Evolutionary conservation across 35 echinoderm and acorn worm genomes (phyloP).

Genomic region (Ophioderma brevispina): DNA sequence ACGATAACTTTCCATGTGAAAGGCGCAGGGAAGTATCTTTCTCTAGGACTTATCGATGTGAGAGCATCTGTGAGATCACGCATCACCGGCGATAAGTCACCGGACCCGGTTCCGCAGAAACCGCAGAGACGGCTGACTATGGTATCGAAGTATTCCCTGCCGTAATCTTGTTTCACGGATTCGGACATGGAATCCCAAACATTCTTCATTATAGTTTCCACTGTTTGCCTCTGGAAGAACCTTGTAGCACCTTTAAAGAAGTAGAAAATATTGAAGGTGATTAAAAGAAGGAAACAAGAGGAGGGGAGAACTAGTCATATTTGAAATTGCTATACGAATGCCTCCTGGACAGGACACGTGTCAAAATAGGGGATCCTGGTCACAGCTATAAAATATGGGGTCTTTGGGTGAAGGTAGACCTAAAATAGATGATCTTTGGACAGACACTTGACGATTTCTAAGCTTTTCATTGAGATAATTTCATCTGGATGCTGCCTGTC

Average conservation of each 20-base stretch:
- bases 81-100: constrained; percentile 41
- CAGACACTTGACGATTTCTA: too few species aligned
- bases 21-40: constrained; percentile 20
- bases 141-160: constrained; percentile 34
- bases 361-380: too few species aligned
- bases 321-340: too few species aligned
- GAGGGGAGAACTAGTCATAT: too few species aligned
- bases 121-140: background rate
- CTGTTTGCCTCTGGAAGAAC: constrained; percentile 30
- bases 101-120: constrained; percentile 1
- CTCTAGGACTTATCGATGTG: constrained; percentile 11
- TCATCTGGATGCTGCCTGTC: too few species aligned
- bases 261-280: background rate
- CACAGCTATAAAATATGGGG: too few species aligned
- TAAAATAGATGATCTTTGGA: too few species aligned
- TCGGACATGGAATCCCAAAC: constrained; percentile 31
- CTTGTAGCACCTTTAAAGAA: constrained; percentile 30
- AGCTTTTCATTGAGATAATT: too few species aligned
- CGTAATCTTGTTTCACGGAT: constrained; percentile 30
- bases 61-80: constrained; percentile 20
- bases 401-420: too few species aligned
- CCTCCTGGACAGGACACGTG: too few species aligned
- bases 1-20: constrained; percentile 8
- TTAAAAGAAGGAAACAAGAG: too few species aligned
- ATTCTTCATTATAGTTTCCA: constrained; percentile 17